Evolutionary conservation across 1,140 invertebrate genomes (phyloP), one percentile per base, ranked within the genome.

Genomic region (Spodoptera frugiperda): DNA sequence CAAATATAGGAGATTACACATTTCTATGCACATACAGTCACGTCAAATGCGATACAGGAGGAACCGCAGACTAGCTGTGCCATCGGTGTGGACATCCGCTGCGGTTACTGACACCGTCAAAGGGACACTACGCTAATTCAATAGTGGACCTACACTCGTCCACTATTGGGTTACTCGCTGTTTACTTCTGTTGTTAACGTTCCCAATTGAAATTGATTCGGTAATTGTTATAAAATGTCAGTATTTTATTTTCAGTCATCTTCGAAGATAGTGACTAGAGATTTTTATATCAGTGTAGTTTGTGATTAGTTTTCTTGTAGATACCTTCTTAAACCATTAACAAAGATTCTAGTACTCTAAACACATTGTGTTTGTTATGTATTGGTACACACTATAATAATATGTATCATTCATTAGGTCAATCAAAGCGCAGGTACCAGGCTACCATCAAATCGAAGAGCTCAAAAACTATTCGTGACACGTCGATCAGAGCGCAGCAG

Each of bases 381-480:
- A n/a, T n/a, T n/a, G n/a, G n/a, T n/a, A n/a, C n/a, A n/a, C n/a
- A n/a, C n/a, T n/a, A n/a, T n/a, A n/a, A n/a, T n/a, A n/a, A n/a
- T n/a, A n/a, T n/a, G n/a, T n/a, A n/a, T n/a, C n/a, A n/a, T n/a
- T n/a, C n/a, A n/a, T n/a, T n/a, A n/a, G n/a, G n/a, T n/a, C n/a
- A n/a, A n/a, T n/a, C n/a, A n/a, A n/a, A 11, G 11, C 14, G n/a
- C 12, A 15, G 4, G 17, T 67, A 67, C 63, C 44, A 67, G 63
- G 63, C 11, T 8, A 8, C 63, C 39, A 48, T 49, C 3, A 67
- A 67, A 67, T 14, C 19, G 19, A 12, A 25, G 63, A 67, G 63
- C 44, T 21, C 17, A 71, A 71, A 54, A 71, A 54, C 67, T 71
- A 71, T 71, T 71, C 51, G 67, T 12, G 12, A 67, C 63, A 67